A percentile compares a stretch with the other conserved stretches of the same genome.
These are phyloP conservation scores for Danionella cerebrum DNA, from an alignment of 2,113 vertebrate species.

Conservation along the genomic window DNA sequence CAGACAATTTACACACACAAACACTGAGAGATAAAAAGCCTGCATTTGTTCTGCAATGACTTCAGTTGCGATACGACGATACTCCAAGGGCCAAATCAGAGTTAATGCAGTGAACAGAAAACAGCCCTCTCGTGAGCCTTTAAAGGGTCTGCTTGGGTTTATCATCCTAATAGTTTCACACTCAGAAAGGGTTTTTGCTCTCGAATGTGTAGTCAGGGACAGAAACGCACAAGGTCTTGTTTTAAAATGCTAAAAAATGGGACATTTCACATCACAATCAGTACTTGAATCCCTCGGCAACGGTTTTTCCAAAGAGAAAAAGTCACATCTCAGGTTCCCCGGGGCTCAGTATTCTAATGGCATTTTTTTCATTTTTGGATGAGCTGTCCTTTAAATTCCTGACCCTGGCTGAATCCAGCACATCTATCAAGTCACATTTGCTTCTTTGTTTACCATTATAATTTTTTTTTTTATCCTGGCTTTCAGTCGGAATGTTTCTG, in stretches of 20 bases:
- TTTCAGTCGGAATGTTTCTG: slow-evolving; percentile 1
- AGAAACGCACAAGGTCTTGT: too few relatives aligned
- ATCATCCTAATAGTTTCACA: neutral
- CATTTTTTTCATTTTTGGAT: too few relatives aligned
- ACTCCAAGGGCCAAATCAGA: slow-evolving; percentile 9
- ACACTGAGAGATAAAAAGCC: neutral
- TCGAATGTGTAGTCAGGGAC: neutral
- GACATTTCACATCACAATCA: too few relatives aligned
- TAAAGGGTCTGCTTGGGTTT: neutral
- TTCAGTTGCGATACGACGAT: neutral
- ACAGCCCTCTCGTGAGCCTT: neutral
- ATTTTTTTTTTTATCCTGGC: neutral
- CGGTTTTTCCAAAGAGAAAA: too few relatives aligned
- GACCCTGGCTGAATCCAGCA: neutral
- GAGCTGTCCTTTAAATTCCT: too few relatives aligned
- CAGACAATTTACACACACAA: neutral
- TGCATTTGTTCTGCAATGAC: slow-evolving; percentile 5
- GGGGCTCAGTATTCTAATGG: too few relatives aligned
- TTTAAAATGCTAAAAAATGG: too few relatives aligned
- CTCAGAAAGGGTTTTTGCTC: neutral
- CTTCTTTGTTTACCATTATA: neutral
- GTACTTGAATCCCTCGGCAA: too few relatives aligned
- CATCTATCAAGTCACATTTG: neutral
- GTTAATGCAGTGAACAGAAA: neutral
- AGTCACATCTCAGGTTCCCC: too few relatives aligned